These are phyloP conservation scores for Mythimna albipuncta DNA, from an alignment of 2,888 invertebrate genomes.

Conservation along the genomic window DNA sequence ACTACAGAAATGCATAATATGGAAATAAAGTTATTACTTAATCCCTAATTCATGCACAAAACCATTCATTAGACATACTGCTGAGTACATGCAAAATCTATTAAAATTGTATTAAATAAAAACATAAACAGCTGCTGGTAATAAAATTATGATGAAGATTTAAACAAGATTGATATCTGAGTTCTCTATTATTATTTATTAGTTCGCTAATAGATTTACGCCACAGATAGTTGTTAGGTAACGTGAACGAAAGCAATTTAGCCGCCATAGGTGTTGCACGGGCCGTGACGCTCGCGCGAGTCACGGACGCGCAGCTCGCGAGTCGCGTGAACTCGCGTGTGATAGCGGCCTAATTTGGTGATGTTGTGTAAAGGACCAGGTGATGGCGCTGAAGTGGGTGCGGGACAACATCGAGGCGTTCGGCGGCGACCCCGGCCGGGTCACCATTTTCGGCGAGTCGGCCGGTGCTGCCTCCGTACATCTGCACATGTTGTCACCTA, in stretches of 20 bases:
- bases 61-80: neutral
- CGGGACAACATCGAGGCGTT: constrained; percentile 91
- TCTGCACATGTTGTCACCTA: constrained; percentile 89
- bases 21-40: constrained; percentile 4
- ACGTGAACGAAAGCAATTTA: constrained; percentile 11
- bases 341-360: neutral
- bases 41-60: constrained; percentile 22
- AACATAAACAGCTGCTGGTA: neutral
- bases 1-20: constrained; percentile 7
- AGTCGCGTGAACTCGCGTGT: neutral
- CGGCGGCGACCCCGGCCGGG: constrained; percentile 90
- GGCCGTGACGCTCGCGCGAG: constrained; percentile 1
- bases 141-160: neutral
- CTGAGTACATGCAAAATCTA: neutral
- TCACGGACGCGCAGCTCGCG: constrained; percentile 3
- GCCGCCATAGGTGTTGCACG: constrained; percentile 19
- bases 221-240: constrained; percentile 21
- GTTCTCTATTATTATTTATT: constrained; percentile 1
- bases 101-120: neutral
- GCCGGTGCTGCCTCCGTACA: constrained; percentile 92
- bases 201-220: constrained; percentile 19
- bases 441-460: constrained; percentile 92
- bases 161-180: neutral
- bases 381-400: constrained; percentile 91
- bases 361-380: constrained; percentile 86